phyloP scores from a whole-genome alignment of 1,140 invertebrate species.

The Brachystomella parvula region DNA sequence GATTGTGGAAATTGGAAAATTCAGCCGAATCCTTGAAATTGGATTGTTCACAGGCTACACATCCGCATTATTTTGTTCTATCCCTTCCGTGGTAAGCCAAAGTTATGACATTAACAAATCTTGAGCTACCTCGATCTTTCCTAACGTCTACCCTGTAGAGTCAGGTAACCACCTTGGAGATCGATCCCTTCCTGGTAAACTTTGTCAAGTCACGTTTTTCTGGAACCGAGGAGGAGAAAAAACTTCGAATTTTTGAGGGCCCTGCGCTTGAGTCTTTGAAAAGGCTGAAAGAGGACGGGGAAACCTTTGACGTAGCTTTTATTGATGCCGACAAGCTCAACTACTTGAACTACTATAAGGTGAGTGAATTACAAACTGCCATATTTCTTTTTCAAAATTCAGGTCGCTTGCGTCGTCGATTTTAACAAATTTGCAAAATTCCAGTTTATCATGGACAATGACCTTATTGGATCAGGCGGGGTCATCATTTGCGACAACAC shows the following conservation, averaged over 20 bases:
- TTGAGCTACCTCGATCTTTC: background rate
- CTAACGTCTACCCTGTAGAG: slow-evolving; percentile 9
- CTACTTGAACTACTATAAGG: slow-evolving; percentile 35
- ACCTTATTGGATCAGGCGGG: background rate
- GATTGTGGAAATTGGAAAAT: slow-evolving; percentile 15
- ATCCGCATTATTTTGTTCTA: background rate
- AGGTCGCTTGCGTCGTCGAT: background rate
- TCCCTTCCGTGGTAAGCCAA: background rate
- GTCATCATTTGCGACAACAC: slow-evolving; percentile 10
- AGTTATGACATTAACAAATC: background rate
- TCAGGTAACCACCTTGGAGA: slow-evolving; percentile 22
- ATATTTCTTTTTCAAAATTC: background rate
- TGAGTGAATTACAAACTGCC: background rate
- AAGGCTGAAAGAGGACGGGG: slow-evolving; percentile 20
- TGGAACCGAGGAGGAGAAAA: slow-evolving; percentile 20
- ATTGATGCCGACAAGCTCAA: slow-evolving; percentile 33
- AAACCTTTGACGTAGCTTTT: slow-evolving; percentile 30
- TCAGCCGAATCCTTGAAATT: slow-evolving; percentile 27
- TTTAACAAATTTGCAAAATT: too few relatives aligned
- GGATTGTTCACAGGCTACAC: slow-evolving; percentile 30
- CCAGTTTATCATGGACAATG: slow-evolving; percentile 20
- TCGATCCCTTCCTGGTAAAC: slow-evolving; percentile 24
- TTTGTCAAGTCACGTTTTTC: slow-evolving; percentile 18
- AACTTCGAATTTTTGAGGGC: slow-evolving; percentile 25
- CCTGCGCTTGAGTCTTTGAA: slow-evolving; percentile 19